These are phyloP conservation scores for Rhizoglyphus robini DNA, from an alignment of 1,140 invertebrate genomes.

Conservation along the genomic window DNA sequence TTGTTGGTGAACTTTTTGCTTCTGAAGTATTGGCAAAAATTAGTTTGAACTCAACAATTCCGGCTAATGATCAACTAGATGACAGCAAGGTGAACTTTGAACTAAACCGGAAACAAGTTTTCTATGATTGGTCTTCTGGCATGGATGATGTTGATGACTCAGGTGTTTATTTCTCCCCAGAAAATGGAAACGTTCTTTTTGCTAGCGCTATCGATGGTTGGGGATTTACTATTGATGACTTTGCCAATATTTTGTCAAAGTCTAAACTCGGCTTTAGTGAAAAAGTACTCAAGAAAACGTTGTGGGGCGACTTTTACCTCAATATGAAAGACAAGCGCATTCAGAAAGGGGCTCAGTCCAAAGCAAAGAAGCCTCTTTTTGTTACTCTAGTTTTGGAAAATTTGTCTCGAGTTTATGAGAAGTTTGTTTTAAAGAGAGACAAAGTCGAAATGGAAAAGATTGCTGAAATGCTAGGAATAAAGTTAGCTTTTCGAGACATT, in stretches of 20 bases:
- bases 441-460: constrained; percentile 61
- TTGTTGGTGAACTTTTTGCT: constrained; percentile 76
- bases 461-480: constrained; percentile 62
- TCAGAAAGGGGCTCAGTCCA: constrained; percentile 73
- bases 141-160: constrained; percentile 78
- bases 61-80: constrained; percentile 30
- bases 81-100: background rate
- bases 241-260: constrained; percentile 67
- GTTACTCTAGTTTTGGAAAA: constrained; percentile 90
- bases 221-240: constrained; percentile 69
- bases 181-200: constrained; percentile 89
- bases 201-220: constrained; percentile 90
- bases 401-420: constrained; percentile 81
- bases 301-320: constrained; percentile 94
- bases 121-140: constrained; percentile 58
- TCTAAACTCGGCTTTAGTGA: constrained; percentile 53
- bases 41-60: background rate
- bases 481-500: constrained; percentile 58
- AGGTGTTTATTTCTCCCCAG: constrained; percentile 75
- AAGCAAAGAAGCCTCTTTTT: constrained; percentile 89
- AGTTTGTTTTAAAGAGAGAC: constrained; percentile 49
- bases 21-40: constrained; percentile 52
- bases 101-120: constrained; percentile 20
- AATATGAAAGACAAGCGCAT: constrained; percentile 74
- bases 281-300: constrained; percentile 51